Evolutionary conservation across 1,140 invertebrate species (phyloP).

Genomic region (Bilobella aurantiaca): DNA sequence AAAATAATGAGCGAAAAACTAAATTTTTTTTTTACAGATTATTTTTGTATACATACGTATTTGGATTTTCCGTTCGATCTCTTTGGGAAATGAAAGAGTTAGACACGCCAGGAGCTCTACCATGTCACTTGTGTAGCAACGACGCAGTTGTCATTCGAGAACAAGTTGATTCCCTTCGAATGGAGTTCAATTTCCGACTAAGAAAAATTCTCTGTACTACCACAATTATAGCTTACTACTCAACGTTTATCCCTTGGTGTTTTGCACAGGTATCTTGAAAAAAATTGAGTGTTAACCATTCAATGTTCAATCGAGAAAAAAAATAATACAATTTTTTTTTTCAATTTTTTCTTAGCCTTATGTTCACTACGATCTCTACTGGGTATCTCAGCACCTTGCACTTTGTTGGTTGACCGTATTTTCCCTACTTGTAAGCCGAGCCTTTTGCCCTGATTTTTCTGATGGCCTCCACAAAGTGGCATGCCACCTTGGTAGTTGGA

Average conservation of each 20-base stretch:
- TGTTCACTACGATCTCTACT: slow-evolving; percentile 73
- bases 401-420: slow-evolving; percentile 29
- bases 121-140: slow-evolving; percentile 43
- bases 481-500: slow-evolving; percentile 79
- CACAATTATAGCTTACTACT: slow-evolving; percentile 78
- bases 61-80: slow-evolving; percentile 49
- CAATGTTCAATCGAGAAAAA: too few relatives aligned
- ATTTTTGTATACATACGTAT: slow-evolving; percentile 72
- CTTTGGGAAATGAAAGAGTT: slow-evolving; percentile 28
- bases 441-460: slow-evolving; percentile 51
- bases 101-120: slow-evolving; percentile 23
- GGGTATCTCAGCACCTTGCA: slow-evolving; percentile 67
- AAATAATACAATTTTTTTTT: slow-evolving; percentile 17
- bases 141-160: slow-evolving; percentile 53
- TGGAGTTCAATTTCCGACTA: slow-evolving; percentile 76
- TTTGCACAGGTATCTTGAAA: slow-evolving; percentile 61
- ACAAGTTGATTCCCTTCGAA: slow-evolving; percentile 71
- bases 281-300: slow-evolving; percentile 6
- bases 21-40: slow-evolving; percentile 48
- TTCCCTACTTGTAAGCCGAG: slow-evolving; percentile 23
- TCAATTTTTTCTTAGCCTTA: slow-evolving; percentile 52
- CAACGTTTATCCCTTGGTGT: slow-evolving; percentile 77
- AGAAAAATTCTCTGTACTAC: slow-evolving; percentile 85
- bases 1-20: neutral
- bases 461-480: slow-evolving; percentile 81